Conservation (phyloP, 92 coral and sea anemone species). For the Phymanthus crucifer region DNA sequence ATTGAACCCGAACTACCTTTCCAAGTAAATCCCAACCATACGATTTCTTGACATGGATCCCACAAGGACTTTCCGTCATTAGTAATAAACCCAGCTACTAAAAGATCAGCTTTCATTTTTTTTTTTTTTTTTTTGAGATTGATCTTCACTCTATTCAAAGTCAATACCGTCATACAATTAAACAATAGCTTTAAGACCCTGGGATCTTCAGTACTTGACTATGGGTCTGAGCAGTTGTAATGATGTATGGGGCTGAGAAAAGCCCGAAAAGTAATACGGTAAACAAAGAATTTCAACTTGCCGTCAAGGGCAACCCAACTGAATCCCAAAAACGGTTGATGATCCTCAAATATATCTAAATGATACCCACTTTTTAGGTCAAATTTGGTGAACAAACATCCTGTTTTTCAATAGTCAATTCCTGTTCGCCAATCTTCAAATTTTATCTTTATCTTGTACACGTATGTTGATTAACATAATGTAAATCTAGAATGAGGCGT, state of each 20-base stretch:
- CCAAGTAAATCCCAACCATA: not conserved
- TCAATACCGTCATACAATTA: not conserved
- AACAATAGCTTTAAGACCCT: not conserved
- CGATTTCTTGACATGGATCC: not conserved
- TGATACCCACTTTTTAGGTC: not conserved
- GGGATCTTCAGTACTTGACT: not conserved
- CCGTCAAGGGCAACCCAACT: slow-evolving; percentile 43
- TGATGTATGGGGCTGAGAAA: not conserved
- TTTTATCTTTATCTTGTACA: slow-evolving; percentile 28
- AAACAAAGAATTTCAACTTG: slow-evolving; percentile 35
- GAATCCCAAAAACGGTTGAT: slow-evolving; percentile 42
- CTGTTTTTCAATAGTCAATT: slow-evolving; percentile 15
- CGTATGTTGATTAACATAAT: slow-evolving; percentile 35
- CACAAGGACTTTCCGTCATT: slow-evolving; percentile 20
- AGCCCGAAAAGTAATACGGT: not conserved
- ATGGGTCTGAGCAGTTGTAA: not conserved
- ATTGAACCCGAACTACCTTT: not conserved
- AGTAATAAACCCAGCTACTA: slow-evolving; percentile 12
- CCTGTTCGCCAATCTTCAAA: slow-evolving; percentile 39
- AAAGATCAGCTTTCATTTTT: not conserved
- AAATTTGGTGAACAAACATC: slow-evolving; percentile 31
- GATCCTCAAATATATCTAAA: slow-evolving; percentile 20
- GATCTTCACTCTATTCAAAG: not conserved
- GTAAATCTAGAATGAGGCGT: slow-evolving; percentile 44
- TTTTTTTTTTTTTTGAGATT: not conserved